Conservation (phyloP, 2,888 invertebrate genomes). For the Choristoneura rosaceana region DNA sequence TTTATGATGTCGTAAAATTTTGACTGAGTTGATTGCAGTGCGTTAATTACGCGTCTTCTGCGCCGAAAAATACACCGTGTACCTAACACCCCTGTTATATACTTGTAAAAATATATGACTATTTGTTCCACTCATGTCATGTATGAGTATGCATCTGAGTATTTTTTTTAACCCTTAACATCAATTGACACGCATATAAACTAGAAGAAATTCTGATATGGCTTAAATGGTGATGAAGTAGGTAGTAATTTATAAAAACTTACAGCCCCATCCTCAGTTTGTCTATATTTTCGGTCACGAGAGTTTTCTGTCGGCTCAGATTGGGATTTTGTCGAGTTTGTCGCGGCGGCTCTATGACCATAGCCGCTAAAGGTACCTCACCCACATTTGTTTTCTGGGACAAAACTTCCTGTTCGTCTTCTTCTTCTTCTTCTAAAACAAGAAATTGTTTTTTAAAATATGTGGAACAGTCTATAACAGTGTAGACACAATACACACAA, state of each 20-base stretch:
- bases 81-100: no score
- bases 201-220: no score
- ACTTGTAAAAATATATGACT: neutral
- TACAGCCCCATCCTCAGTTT: slow-evolving; percentile 65
- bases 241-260: slow-evolving; percentile 52
- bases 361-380: slow-evolving; percentile 35
- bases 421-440: slow-evolving; percentile 20
- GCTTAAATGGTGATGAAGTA: no score
- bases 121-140: neutral
- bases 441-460: neutral
- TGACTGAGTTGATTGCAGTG: no score
- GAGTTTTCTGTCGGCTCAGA: slow-evolving; percentile 67
- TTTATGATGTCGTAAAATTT: no score
- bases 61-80: no score
- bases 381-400: slow-evolving; percentile 8
- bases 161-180: no score
- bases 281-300: slow-evolving; percentile 66
- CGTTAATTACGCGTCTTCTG: no score
- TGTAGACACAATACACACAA: no score
- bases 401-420: slow-evolving; percentile 25
- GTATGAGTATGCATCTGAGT: no score
- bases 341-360: slow-evolving; percentile 58
- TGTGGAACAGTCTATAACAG: no score
- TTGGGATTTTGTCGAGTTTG: slow-evolving; percentile 76
- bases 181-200: no score